These are phyloP conservation scores for Platynereis dumerilii DNA, from an alignment of 2,888 invertebrate species.

Conservation along the genomic window DNA sequence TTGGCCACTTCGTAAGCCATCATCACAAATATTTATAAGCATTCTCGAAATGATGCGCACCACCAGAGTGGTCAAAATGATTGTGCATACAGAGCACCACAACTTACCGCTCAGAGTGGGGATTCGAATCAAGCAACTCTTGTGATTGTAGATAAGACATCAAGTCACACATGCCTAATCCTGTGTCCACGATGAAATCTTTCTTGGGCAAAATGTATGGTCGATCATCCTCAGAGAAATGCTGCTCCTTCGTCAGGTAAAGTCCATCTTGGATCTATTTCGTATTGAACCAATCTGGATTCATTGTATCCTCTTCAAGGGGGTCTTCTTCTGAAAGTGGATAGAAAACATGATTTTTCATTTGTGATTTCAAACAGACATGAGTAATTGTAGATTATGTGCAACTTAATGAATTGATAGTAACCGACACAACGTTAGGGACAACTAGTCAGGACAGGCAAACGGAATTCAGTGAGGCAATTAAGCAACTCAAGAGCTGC, in stretches of 20 bases:
- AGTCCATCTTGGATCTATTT: slow-evolving; percentile 25
- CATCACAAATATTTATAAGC: slow-evolving; percentile 31
- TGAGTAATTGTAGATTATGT: too few relatives aligned
- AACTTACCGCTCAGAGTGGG: slow-evolving; percentile 18
- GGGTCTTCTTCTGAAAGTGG: too few relatives aligned
- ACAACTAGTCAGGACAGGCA: too few relatives aligned
- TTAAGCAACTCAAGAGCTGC: too few relatives aligned
- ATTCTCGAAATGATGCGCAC: slow-evolving; percentile 37
- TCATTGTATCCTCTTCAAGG: slow-evolving; percentile 5
- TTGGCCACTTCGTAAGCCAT: slow-evolving; percentile 25
- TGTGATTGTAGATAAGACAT: slow-evolving; percentile 24
- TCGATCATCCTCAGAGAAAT: slow-evolving; percentile 32
- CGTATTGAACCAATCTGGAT: slow-evolving; percentile 33
- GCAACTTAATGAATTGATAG: too few relatives aligned
- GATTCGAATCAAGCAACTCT: slow-evolving; percentile 20
- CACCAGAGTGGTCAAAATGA: slow-evolving; percentile 38
- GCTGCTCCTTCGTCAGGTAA: slow-evolving; percentile 30
- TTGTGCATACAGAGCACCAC: slow-evolving; percentile 34
- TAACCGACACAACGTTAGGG: too few relatives aligned
- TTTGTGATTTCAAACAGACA: too few relatives aligned
- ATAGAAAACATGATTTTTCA: too few relatives aligned
- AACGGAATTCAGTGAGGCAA: too few relatives aligned
- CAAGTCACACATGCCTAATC: slow-evolving; percentile 38
- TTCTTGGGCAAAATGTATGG: slow-evolving; percentile 33
- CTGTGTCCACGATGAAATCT: slow-evolving; percentile 38